Base-by-base conservation (phyloP, 2,797 vertebrate genomes). In the Eurystomus glaucurus region DNA sequence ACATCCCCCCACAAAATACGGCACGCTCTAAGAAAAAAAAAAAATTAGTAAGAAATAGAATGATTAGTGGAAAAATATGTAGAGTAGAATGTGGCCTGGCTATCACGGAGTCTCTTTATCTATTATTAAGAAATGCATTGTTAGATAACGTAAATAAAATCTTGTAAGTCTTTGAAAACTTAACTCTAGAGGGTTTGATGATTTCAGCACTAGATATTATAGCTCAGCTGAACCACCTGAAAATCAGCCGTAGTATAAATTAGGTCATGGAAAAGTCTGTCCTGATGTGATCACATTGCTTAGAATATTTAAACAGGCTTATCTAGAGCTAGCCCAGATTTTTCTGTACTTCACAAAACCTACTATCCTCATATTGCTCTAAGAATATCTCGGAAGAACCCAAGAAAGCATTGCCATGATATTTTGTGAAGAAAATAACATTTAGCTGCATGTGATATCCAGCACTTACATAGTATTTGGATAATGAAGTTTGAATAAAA, bases 211-310 rank as follows among this genome's bases (percentile, higher is more conserved):
- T 31, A 23, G 20, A 33, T 78, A 31, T 51, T 48, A 11, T 46
- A 69, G 41, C 77, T 87, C 85, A 76, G 11, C 17, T 83, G 21
- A 10, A 79, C 93, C 81, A 87, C 37, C 20, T 61, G 45, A 78
- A 43, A 69, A 74, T 45, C 50, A 84, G 2, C 7, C 54, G 22
- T 33, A 26, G 2, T 50, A 10, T 74, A 87, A 91, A 87, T 65
- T 10, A 72, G 17, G 25, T 84, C 4, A 70, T 33, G 25, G 50
- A 78, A 51, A 89, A 3, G 4, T 57, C 37, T 74, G 2, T 70
- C 6, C 20, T 84, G 61, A 69, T 35, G 14, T 54, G 48, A 46
- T 79, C 71, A 33, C 6, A 23, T 20, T 84, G 12, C 20, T 84
- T 41, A 46, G 19, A 95, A 45, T 70, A 41, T 81, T 65, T 91